Percentiles rank a stretch among this genome's conserved stretches.
phyloP scores from a whole-genome alignment of 2,113 vertebrate species.

The Dinomys branickii region DNA sequence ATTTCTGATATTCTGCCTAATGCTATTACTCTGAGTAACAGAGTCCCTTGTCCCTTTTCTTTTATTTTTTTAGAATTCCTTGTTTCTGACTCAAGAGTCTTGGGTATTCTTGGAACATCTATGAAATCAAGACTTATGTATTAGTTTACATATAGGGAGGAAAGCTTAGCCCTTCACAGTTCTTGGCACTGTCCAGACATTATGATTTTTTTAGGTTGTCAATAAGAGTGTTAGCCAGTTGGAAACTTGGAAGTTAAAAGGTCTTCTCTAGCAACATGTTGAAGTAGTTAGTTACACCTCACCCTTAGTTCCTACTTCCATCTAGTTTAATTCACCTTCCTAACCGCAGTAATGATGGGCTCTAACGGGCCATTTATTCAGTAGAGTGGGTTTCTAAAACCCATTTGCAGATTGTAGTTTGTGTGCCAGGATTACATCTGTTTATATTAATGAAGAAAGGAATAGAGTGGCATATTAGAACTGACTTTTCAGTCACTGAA shows the following conservation, averaged over 20 bases:
- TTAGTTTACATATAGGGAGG: background rate
- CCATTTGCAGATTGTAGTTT: conserved; percentile 69
- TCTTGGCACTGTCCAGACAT: conserved; percentile 28
- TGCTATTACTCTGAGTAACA: background rate
- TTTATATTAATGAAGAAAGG: conserved; percentile 63
- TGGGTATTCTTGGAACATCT: conserved; percentile 6
- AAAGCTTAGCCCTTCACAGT: conserved; percentile 3
- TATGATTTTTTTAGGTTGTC: background rate
- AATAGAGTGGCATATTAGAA: background rate
- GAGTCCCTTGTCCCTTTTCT: background rate
- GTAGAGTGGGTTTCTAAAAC: conserved; percentile 64
- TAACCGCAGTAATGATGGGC: conserved; percentile 50
- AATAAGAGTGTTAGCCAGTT: conserved; percentile 34
- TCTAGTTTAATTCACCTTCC: conserved; percentile 45
- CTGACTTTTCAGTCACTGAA: conserved; percentile 58
- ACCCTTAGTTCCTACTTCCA: background rate
- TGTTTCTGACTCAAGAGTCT: background rate
- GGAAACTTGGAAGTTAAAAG: conserved; percentile 5
- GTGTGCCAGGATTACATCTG: conserved; percentile 62
- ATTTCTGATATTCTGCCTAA: background rate
- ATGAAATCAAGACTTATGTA: background rate
- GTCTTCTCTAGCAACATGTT: conserved; percentile 43
- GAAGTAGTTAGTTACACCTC: conserved; percentile 25
- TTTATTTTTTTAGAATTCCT: background rate
- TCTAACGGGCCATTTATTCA: conserved; percentile 69